A percentile compares a stretch with the other conserved stretches of the same genome.
Evolutionary conservation across 2,113 vertebrate genomes (phyloP).

Genomic region (Ctenodactylus gundi): DNA sequence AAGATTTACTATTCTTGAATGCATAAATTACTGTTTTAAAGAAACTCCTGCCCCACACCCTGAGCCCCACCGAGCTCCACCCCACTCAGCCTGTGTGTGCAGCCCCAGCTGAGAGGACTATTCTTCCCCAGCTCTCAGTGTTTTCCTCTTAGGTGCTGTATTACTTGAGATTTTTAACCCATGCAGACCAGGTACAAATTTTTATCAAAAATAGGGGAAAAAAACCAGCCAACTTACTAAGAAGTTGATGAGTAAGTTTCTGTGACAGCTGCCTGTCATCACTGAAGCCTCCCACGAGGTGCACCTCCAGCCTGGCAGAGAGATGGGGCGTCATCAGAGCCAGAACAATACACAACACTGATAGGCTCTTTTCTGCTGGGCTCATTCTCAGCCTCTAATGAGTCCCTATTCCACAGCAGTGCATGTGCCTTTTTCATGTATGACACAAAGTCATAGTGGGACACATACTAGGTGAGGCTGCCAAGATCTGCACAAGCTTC

Average conservation of each 20-base stretch:
- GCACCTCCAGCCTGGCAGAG: conserved; percentile 91
- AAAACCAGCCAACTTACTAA: conserved; percentile 86
- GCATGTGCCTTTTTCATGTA: not conserved
- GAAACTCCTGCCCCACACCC: not conserved
- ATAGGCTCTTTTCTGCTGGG: too few species aligned
- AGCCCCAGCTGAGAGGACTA: not conserved
- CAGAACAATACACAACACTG: conserved; percentile 57
- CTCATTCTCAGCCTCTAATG: not conserved
- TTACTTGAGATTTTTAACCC: not conserved
- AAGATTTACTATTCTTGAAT: not conserved
- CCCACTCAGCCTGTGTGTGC: not conserved
- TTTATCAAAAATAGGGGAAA: not conserved
- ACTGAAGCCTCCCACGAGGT: conserved; percentile 96
- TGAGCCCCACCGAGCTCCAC: not conserved
- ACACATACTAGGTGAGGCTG: not conserved
- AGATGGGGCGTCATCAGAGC: conserved; percentile 76
- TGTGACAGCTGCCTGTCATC: conserved; percentile 94
- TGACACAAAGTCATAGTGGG: rapidly evolving
- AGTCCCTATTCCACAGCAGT: not conserved
- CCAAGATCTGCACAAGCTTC: not conserved
- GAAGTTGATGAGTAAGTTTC: conserved; percentile 92
- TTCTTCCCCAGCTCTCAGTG: not conserved
- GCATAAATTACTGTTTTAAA: not conserved
- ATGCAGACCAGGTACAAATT: not conserved
- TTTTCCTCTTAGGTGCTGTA: not conserved